Evolutionary conservation across 2,888 invertebrate species (phyloP), one percentile per base, ranked within the genome.

Genomic region (Acanthoscelides obtectus): DNA sequence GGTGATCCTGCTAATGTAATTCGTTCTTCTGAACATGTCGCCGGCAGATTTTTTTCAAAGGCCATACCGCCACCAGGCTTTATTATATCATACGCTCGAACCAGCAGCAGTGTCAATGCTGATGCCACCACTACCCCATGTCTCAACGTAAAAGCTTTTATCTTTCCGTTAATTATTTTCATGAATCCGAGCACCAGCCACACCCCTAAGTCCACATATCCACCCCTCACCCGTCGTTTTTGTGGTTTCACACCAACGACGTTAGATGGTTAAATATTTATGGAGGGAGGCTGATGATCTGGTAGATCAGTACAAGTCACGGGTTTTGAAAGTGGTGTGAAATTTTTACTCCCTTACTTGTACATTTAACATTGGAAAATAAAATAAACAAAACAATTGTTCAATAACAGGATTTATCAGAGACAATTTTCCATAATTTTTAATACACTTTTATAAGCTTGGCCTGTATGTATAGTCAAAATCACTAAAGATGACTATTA

Each of bases 131-230:
- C 12, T 45, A 45, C 5, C 45, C 45, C 17, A 45, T 45, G 45
- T 45, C 45, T 45, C 45, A 45, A 45, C 45, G 45, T 45, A 22
- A 22, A 22, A 80, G 80, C 84, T 84, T 85, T 84, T 84, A 84
- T 84, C 83, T 84, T 82, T 82, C 78, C 81, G 81, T 82, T 84
- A 84, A 84, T 84, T 84, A 84, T 84, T 84, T 84, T 84, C 83
- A 83, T 82, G 83, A 83, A 83, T 82, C 82, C 82, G 78, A 74
- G 75, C 75, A 73, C 71, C 72, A 70, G 74, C 25, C 12, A 63
- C 72, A 70, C 72, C 66, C 22, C 67, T 22, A 19, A 4, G n/a
- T 67, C 22, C 22, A 20, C 20, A 20, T 20, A 1, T 80, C 81
- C 81, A 81, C 81, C 81, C 74, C 25, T 25, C 17, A 45, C 5